phyloP scores from a whole-genome alignment of 2,797 vertebrate genomes.

The Etheostoma perlongum region DNA sequence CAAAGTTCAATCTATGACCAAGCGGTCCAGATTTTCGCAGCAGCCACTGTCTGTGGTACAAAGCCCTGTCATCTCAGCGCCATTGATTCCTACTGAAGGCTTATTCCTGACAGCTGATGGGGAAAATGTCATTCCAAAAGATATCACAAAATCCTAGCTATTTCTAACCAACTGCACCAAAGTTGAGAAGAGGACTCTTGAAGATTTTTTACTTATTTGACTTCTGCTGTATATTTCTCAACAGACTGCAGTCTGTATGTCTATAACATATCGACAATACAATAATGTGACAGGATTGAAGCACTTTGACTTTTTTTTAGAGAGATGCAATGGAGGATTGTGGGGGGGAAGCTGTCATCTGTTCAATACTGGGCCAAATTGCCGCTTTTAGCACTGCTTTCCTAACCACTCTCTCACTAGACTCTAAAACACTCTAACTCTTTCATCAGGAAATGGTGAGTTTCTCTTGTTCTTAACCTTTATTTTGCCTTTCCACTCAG shows the following conservation, averaged over 20 bases:
- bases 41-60: constrained; percentile 33
- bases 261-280: constrained; percentile 22
- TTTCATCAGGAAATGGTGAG: constrained; percentile 49
- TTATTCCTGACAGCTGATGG: constrained; percentile 41
- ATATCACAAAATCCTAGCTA: background rate
- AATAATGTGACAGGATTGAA: constrained; percentile 38
- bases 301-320: constrained; percentile 44
- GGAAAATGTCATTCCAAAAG: constrained; percentile 5
- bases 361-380: constrained; percentile 51
- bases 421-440: constrained; percentile 39
- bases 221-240: constrained; percentile 26
- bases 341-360: constrained; percentile 49
- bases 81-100: constrained; percentile 28
- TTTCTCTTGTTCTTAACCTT: constrained; percentile 58
- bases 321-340: constrained; percentile 19
- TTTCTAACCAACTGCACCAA: background rate
- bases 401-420: constrained; percentile 44
- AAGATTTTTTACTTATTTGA: constrained; percentile 8
- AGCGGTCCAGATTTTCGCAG: constrained; percentile 29
- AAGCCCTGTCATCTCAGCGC: constrained; percentile 32
- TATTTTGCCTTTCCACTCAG: constrained; percentile 31
- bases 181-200: background rate
- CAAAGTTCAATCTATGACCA: constrained; percentile 8
- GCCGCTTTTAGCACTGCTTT: constrained; percentile 70
- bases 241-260: background rate